Base-by-base conservation (phyloP, 2,113 vertebrate species). In the Perca fluviatilis region DNA sequence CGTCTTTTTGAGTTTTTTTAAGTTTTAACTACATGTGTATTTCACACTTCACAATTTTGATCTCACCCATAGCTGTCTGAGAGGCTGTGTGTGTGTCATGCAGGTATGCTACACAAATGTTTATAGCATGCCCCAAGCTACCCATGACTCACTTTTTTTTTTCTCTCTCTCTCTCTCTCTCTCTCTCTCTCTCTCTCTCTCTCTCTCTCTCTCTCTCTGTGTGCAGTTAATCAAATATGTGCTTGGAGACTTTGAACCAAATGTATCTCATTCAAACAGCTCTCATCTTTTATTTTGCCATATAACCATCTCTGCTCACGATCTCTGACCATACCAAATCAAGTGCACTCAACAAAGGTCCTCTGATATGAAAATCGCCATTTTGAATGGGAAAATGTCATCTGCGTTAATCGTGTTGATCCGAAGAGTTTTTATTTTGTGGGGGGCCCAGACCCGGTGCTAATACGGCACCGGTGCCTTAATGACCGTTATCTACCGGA, bases 81-180 rank as follows among this genome's bases (percentile, higher is more conserved):
- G 60, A 70, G n/a, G 40, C 23, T 80, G 62, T 78, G 74, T 85
- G 67, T 63, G 68, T 69, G 58, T 66, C n/a, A 57, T 43, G 51
- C 67, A 60, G 72, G 58, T 51, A 66, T 18, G 30, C 57, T 68
- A 53, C 40, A 56, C 13, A 8, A 58, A 57, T 49, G 69, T 63
- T 88, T 64, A 85, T 40, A 54, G 64, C 65, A 19, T 0, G 36
- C 77, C 79, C 72, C 19, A 1, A 76, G 88, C 80, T 68, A 47
- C 66, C 40, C 19, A 47, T 77, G 71, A 88, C 76, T 83, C 81
- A 77, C 30, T 49, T 19, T 5, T 65, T 66, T 40, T 23, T 33
- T 25, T 25, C 25, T 25, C 25, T 25, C 25, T 25, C 25, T 25
- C 25, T 25, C 25, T 25, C 25, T 25, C 25, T 25, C 25, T 25